These are phyloP conservation scores for Daphoenositta chrysoptera DNA, from an alignment of 2,113 vertebrate genomes.

Conservation along the genomic window DNA sequence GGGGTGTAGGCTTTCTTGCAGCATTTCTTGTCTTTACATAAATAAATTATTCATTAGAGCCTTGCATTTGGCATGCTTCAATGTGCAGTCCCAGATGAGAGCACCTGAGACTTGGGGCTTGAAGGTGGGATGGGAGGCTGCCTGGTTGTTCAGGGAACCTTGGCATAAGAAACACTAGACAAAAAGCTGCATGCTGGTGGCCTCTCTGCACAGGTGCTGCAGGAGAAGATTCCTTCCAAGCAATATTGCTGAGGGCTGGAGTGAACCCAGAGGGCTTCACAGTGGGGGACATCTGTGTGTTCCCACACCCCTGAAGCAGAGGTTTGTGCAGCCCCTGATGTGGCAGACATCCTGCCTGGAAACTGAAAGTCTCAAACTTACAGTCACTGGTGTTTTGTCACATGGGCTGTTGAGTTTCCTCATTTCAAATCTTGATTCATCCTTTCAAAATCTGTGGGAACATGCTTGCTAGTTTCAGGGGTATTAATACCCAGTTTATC, in stretches of 20 bases:
- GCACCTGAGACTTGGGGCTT: background rate
- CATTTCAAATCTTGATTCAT: background rate
- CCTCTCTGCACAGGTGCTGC: background rate
- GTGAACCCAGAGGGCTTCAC: background rate
- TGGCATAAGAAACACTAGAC: accelerated
- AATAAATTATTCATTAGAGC: background rate
- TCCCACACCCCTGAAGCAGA: accelerated
- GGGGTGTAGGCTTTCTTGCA: background rate
- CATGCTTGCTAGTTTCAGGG: background rate
- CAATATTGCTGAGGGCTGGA: background rate
- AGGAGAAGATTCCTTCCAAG: background rate
- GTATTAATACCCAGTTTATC: background rate
- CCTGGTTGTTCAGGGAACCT: background rate
- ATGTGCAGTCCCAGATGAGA: accelerated
- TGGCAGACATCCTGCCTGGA: background rate
- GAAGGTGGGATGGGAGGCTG: background rate
- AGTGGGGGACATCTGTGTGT: background rate
- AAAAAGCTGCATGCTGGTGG: accelerated
- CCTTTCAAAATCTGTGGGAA: background rate
- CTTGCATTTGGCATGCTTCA: background rate
- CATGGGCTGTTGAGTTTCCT: background rate
- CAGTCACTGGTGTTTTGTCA: background rate
- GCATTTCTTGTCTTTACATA: background rate
- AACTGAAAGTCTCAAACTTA: background rate
- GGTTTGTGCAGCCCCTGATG: background rate